Percentiles rank a stretch among this genome's conserved stretches.
Evolutionary conservation across 2,797 vertebrate species (phyloP).

Genomic region (Otolemur crassicaudatus): DNA sequence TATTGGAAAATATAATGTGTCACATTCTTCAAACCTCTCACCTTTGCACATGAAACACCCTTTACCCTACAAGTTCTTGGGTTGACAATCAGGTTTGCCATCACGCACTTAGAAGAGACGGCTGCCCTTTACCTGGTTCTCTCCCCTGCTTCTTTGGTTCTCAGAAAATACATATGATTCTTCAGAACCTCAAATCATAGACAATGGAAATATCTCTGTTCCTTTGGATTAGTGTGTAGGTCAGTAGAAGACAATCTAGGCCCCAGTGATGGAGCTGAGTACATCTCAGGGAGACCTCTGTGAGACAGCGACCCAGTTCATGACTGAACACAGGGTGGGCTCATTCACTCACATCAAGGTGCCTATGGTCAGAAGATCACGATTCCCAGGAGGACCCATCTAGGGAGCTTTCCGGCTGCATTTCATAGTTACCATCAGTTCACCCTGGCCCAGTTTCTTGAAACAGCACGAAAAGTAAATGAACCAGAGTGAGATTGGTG

Average conservation of each 20-base stretch:
- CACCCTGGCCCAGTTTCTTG: not conserved
- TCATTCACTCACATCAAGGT: not conserved
- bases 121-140: not conserved
- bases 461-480: too few species aligned
- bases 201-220: not conserved
- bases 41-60: not conserved
- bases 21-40: not conserved
- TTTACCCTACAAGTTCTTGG: not conserved
- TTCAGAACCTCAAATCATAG: not conserved
- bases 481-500: too few species aligned
- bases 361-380: not conserved
- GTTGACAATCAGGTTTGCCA: not conserved
- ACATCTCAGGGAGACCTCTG: not conserved
- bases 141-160: not conserved
- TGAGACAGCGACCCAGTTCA: not conserved
- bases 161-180: not conserved
- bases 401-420: not conserved
- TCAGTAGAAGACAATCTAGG: not conserved
- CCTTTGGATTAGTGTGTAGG: not conserved
- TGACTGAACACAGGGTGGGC: not conserved
- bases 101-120: not conserved
- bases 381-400: not conserved
- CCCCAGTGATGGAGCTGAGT: not conserved
- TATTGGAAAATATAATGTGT: not conserved
- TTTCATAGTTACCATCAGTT: not conserved